phyloP scores from a whole-genome alignment of 2,797 vertebrate species.

The Philypnodon macrostomus region DNA sequence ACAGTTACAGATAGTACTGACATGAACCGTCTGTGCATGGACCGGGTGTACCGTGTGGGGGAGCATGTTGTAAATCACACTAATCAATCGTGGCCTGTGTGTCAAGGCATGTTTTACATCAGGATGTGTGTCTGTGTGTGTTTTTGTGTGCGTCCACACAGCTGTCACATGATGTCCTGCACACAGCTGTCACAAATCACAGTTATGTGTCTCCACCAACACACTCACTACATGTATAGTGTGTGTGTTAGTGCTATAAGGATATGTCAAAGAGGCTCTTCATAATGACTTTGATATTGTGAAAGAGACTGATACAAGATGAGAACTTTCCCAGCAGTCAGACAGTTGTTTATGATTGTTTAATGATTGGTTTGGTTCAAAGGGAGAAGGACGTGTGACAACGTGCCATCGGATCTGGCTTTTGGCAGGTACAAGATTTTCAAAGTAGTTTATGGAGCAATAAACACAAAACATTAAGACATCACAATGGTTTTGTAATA shows the following conservation, averaged over 20 bases:
- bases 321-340: neutral
- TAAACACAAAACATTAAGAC: no score
- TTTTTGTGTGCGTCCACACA: slow-evolving; percentile 17
- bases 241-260: slow-evolving; percentile 8
- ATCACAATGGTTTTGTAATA: no score
- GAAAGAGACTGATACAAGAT: slow-evolving; percentile 5
- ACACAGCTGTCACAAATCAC: slow-evolving; percentile 59
- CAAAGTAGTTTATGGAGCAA: no score
- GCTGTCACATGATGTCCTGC: slow-evolving; percentile 55
- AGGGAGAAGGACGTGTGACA: no score
- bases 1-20: slow-evolving; percentile 9
- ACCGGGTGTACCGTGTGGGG: slow-evolving; percentile 33
- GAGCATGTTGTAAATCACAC: slow-evolving; percentile 57
- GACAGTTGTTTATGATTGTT: no score
- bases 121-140: slow-evolving; percentile 11
- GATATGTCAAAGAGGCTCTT: slow-evolving; percentile 15
- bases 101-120: slow-evolving; percentile 70
- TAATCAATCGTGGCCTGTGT: slow-evolving; percentile 65
- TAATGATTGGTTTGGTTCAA: no score
- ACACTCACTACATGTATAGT: slow-evolving; percentile 17
- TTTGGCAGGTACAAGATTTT: no score
- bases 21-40: slow-evolving; percentile 11
- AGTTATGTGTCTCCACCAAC: slow-evolving; percentile 36
- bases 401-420: no score
- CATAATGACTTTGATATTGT: slow-evolving; percentile 8